phyloP scores from a whole-genome alignment of 2,113 vertebrate species.

The Heterotilapia buettikoferi region DNA sequence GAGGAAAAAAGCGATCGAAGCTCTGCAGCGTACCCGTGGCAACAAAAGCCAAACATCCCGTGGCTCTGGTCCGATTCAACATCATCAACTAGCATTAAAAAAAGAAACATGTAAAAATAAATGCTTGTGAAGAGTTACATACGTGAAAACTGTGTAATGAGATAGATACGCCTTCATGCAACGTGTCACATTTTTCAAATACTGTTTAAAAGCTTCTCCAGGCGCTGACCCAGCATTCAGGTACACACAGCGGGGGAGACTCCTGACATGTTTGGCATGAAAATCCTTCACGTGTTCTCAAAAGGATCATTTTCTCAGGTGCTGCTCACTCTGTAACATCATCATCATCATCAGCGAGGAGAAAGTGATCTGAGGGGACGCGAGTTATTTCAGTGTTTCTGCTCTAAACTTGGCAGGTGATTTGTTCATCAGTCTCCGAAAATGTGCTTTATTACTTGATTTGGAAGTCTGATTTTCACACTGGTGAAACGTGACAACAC shows the following conservation, averaged over 20 bases:
- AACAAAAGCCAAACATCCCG: neutral
- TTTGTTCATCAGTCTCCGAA: neutral
- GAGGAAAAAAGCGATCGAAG: neutral
- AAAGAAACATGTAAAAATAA: neutral
- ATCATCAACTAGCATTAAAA: neutral
- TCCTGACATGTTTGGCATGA: neutral
- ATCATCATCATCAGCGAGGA: neutral
- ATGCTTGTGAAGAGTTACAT: conserved; percentile 12
- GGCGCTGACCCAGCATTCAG: neutral
- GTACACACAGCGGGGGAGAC: neutral
- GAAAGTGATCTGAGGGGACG: neutral
- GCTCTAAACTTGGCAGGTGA: neutral
- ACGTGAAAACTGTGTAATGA: neutral
- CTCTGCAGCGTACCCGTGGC: neutral
- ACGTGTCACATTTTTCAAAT: neutral
- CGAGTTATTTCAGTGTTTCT: neutral
- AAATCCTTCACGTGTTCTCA: neutral
- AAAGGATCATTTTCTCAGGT: neutral
- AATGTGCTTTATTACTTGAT: neutral
- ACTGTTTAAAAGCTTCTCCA: neutral
- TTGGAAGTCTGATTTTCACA: neutral
- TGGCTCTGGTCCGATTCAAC: neutral
- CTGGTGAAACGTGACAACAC: neutral
- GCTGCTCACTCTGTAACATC: neutral
- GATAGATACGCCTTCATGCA: neutral